These are phyloP conservation scores for Microtus obscurus DNA, from an alignment of 2,797 vertebrate species.

Conservation along the genomic window DNA sequence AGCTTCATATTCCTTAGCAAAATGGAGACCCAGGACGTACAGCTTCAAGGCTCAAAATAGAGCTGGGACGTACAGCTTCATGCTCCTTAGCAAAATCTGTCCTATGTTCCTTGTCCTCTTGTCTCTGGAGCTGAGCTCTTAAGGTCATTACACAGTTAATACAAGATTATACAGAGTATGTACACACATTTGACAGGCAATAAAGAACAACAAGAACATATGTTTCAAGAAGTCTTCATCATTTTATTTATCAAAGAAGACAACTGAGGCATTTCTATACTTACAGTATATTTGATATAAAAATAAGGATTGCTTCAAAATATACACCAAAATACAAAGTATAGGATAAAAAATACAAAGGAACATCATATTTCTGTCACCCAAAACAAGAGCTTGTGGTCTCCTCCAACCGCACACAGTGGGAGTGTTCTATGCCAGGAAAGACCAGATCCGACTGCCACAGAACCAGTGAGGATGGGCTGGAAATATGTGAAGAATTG, in stretches of 20 bases:
- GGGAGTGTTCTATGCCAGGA: conserved; percentile 97
- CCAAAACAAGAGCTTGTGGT: conserved; percentile 97
- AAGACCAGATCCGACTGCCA: conserved; percentile 94
- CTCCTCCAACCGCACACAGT: conserved; percentile 94
- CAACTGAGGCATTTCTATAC: conserved; percentile 53
- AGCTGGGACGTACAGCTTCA: background rate
- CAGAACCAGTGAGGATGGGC: conserved; percentile 94
- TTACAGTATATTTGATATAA: conserved; percentile 71
- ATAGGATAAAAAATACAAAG: conserved; percentile 58
- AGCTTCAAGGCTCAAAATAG: background rate
- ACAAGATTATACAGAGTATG: background rate
- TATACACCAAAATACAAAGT: conserved; percentile 72
- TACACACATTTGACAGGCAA: background rate
- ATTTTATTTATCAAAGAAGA: conserved; percentile 83
- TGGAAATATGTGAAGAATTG: conserved; percentile 80
- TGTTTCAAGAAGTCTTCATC: conserved; percentile 58
- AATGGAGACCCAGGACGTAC: background rate
- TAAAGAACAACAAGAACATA: conserved; percentile 47
- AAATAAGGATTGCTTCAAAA: conserved; percentile 80
- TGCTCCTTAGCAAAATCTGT: conserved; percentile 40
- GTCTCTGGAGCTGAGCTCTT: background rate
- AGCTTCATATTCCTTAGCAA: background rate
- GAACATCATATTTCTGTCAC: conserved; percentile 95
- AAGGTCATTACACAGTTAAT: conserved; percentile 31
- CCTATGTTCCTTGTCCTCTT: background rate